A percentile compares a stretch with the other conserved stretches of the same genome.
These are phyloP conservation scores for Cherax destructor DNA, from an alignment of 1,140 invertebrate genomes.

Conservation along the genomic window DNA sequence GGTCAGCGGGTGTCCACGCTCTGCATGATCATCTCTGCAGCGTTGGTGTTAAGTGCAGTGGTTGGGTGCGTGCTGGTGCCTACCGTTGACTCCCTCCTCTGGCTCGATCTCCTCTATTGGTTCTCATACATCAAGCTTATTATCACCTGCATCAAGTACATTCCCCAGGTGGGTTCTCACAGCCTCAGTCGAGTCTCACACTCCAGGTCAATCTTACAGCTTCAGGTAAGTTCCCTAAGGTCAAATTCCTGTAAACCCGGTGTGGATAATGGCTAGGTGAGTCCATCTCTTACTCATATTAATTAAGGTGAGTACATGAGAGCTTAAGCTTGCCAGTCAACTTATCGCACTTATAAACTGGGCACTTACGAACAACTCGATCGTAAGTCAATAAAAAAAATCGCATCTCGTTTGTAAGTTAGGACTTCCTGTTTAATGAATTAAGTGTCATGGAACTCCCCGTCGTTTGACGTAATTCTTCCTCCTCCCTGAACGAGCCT, in stretches of 20 bases:
- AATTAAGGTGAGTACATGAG: not conserved
- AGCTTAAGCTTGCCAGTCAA: not conserved
- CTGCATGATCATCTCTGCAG: constrained; percentile 78
- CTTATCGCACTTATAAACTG: too few species aligned
- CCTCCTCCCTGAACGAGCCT: not conserved
- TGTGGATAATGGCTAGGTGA: too few species aligned
- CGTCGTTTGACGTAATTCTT: not conserved
- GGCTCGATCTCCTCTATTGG: constrained; percentile 94
- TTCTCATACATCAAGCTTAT: constrained; percentile 98
- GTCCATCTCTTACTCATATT: too few species aligned
- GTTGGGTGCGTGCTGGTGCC: constrained; percentile 78
- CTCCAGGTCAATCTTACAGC: too few species aligned
- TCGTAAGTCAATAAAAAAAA: too few species aligned
- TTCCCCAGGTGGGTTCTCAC: constrained; percentile 82
- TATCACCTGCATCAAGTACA: constrained; percentile 98
- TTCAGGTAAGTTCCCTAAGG: not conserved
- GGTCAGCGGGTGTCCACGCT: constrained; percentile 85
- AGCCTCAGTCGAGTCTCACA: not conserved
- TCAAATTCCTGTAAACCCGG: too few species aligned
- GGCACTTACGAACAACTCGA: too few species aligned
- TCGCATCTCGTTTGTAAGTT: too few species aligned
- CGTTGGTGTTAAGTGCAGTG: constrained; percentile 82
- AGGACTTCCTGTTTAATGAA: too few species aligned
- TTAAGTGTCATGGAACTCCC: too few species aligned
- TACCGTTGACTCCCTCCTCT: constrained; percentile 79